A percentile compares a stretch with the other conserved stretches of the same genome.
These are phyloP conservation scores for Criorhina ranunculi DNA, from an alignment of 2,888 invertebrate species.

Conservation along the genomic window DNA sequence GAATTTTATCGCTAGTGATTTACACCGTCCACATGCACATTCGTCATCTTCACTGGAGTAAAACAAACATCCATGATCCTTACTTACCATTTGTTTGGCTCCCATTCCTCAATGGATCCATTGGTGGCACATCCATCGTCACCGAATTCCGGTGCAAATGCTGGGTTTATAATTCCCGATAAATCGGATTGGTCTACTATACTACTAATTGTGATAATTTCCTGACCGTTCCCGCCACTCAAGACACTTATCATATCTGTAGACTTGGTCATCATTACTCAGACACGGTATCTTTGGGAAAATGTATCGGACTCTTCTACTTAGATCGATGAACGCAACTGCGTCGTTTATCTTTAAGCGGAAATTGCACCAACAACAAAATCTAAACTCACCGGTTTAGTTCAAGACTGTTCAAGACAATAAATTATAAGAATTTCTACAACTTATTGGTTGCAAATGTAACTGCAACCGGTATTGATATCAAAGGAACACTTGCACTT, in stretches of 20 bases:
- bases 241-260: constrained; percentile 34
- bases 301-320: neutral
- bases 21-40: neutral
- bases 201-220: constrained; percentile 45
- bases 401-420: neutral
- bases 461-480: neutral
- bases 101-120: neutral
- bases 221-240: constrained; percentile 1
- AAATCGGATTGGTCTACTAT: constrained; percentile 30
- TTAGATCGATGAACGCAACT: neutral
- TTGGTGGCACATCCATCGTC: constrained; percentile 56
- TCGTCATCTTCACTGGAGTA: constrained; percentile 52
- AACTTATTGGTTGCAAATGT: neutral
- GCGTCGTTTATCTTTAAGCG: constrained; percentile 1
- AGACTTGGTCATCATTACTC: constrained; percentile 46
- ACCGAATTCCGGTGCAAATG: constrained; percentile 57
- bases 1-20: constrained; percentile 3
- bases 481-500: constrained; percentile 38
- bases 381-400: neutral
- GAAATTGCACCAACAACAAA: neutral
- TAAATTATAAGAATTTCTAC: constrained; percentile 5
- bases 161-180: constrained; percentile 59
- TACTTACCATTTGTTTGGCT: constrained; percentile 49
- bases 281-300: neutral
- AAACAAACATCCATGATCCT: neutral